Evolutionary conservation across 2,797 vertebrate genomes (phyloP).

Genomic region (Rhabdophis nuchalis): DNA sequence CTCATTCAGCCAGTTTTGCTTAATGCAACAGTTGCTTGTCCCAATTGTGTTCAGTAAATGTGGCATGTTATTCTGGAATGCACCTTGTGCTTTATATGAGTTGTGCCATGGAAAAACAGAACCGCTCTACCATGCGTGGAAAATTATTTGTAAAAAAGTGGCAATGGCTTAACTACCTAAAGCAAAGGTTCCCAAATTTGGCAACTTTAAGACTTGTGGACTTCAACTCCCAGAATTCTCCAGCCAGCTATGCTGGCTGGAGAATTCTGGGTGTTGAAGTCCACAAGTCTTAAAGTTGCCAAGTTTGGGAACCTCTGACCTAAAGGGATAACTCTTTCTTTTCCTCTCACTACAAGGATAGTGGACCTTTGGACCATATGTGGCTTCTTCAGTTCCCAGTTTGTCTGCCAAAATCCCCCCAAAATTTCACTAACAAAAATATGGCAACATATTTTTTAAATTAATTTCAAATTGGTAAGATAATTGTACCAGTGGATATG

Average conservation of each 20-base stretch:
- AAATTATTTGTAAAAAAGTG: not conserved
- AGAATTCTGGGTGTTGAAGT: too few species aligned
- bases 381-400: not conserved
- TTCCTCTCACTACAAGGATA: not conserved
- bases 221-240: too few species aligned
- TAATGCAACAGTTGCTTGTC: not conserved
- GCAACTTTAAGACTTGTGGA: too few species aligned
- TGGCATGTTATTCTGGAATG: not conserved
- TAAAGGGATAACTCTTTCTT: not conserved
- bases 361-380: not conserved
- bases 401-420: not conserved
- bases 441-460: not conserved
- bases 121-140: not conserved
- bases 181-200: too few species aligned
- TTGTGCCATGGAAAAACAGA: not conserved
- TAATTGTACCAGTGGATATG: not conserved
- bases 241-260: too few species aligned
- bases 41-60: not conserved
- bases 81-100: not conserved
- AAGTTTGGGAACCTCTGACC: too few species aligned
- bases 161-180: not conserved
- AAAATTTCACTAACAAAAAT: not conserved
- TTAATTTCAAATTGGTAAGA: not conserved
- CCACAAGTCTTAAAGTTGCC: too few species aligned
- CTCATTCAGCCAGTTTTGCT: not conserved